These are phyloP conservation scores for Mizuhopecten yessoensis DNA, from an alignment of 1,140 invertebrate species.

Conservation along the genomic window DNA sequence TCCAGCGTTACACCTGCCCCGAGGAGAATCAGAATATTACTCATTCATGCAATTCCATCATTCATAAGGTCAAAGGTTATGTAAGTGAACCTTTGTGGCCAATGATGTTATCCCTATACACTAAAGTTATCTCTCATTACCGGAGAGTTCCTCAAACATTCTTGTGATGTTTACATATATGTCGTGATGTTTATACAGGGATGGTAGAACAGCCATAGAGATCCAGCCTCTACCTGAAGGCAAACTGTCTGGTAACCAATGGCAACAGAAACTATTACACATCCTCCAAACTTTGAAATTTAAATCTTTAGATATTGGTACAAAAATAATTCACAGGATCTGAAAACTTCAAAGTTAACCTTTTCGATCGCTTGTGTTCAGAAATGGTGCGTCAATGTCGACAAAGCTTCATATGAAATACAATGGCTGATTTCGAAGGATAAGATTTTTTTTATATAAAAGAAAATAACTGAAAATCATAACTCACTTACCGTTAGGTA, in stretches of 20 bases:
- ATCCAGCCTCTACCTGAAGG: neutral
- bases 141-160: slow-evolving; percentile 6
- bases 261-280: neutral
- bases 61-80: neutral
- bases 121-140: slow-evolving; percentile 16
- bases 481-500: neutral
- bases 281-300: too few species aligned
- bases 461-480: neutral
- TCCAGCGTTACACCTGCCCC: too few species aligned
- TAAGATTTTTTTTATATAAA: neutral
- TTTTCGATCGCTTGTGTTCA: neutral
- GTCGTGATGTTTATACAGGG: neutral
- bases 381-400: neutral
- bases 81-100: neutral
- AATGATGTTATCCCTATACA: slow-evolving; percentile 3
- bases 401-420: neutral
- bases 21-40: neutral
- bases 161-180: slow-evolving; percentile 29
- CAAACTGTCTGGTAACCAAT: neutral
- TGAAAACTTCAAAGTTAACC: neutral
- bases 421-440: neutral
- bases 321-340: neutral
- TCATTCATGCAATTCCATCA: slow-evolving; percentile 29
- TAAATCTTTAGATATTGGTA: too few species aligned
- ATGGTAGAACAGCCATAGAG: neutral